These are phyloP conservation scores for Myrmecophaga tridactyla DNA, from an alignment of 2,113 vertebrate species.

Conservation along the genomic window DNA sequence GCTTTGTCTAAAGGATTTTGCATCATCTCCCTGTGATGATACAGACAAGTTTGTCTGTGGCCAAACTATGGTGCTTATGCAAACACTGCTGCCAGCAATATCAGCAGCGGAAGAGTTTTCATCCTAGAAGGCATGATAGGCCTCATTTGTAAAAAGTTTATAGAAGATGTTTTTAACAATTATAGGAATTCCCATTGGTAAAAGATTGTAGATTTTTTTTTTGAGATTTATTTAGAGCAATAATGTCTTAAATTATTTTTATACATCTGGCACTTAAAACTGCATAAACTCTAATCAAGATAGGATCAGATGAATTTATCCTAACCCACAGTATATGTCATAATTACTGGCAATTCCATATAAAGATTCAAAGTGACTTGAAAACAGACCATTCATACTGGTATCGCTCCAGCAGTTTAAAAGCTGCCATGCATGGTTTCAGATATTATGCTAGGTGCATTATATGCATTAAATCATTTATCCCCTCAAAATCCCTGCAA, in stretches of 20 bases:
- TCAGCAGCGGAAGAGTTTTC: background rate
- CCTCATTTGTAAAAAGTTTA: background rate
- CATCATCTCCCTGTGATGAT: background rate
- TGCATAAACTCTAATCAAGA: background rate
- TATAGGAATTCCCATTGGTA: background rate
- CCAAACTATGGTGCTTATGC: background rate
- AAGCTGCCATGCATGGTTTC: background rate
- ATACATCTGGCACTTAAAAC: background rate
- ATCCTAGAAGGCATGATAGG: background rate
- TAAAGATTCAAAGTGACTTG: background rate
- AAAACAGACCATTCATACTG: background rate
- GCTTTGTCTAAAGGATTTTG: background rate
- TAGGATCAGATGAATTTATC: background rate
- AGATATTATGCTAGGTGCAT: background rate
- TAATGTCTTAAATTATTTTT: background rate
- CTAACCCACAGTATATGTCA: background rate
- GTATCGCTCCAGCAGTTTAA: background rate
- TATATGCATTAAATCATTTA: background rate
- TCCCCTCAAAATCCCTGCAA: background rate
- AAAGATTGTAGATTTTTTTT: conserved; percentile 30
- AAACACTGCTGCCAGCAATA: background rate
- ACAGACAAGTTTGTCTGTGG: background rate
- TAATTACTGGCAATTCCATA: background rate
- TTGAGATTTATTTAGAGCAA: background rate
- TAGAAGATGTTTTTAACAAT: background rate